Conservation (phyloP, 2,888 invertebrate genomes). For the Nemurella pictetii region DNA sequence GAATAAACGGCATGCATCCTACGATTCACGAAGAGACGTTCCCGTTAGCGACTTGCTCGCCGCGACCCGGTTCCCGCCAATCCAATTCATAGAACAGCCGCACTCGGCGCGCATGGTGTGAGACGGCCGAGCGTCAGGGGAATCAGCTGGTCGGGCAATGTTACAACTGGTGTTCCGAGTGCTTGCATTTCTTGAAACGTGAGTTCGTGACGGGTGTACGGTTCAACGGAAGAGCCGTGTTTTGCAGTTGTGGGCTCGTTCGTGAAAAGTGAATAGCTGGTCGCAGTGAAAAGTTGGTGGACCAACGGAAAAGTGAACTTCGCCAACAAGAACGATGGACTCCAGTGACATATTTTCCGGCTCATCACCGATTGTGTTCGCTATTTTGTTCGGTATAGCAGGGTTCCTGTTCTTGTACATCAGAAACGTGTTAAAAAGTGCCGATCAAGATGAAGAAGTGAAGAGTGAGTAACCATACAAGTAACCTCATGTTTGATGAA, state of each 20-base stretch:
- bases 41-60: conserved; percentile 6
- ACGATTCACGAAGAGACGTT: not conserved
- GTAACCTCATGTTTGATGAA: conserved; percentile 1
- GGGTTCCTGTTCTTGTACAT: conserved; percentile 41
- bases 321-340: conserved; percentile 38
- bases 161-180: conserved; percentile 23
- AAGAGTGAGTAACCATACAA: conserved; percentile 41
- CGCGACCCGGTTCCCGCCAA: conserved; percentile 27
- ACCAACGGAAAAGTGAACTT: not conserved
- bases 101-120: not conserved
- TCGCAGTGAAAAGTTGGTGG: not conserved
- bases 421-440: conserved; percentile 40
- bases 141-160: conserved; percentile 16
- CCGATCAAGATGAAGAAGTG: conserved; percentile 38
- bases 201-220: not conserved
- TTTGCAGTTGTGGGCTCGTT: conserved; percentile 8
- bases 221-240: not conserved
- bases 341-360: conserved; percentile 38
- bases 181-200: conserved; percentile 7
- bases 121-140: conserved; percentile 26
- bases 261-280: not conserved
- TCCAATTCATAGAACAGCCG: conserved; percentile 15
- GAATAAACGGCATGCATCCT: conserved; percentile 16
- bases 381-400: conserved; percentile 42
- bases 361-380: conserved; percentile 39